Conservation (phyloP, 2,113 vertebrate genomes). For the Albula goreensis region DNA sequence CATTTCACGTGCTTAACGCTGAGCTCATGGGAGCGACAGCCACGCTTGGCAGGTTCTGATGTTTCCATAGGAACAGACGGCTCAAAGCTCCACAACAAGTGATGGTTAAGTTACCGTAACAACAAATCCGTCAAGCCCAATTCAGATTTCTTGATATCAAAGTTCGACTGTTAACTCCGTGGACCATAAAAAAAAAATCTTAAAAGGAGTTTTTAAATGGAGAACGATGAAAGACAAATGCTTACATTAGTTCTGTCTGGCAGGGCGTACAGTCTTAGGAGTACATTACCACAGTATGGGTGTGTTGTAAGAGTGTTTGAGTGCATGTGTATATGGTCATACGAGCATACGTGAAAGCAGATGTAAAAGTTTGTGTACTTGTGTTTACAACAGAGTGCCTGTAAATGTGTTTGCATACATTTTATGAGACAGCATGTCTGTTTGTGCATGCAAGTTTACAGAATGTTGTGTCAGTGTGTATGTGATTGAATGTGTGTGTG, state of each 20-base stretch:
- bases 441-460: not conserved
- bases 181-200: not conserved
- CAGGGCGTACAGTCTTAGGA: not conserved
- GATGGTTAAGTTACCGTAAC: slow-evolving; percentile 48
- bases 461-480: not conserved
- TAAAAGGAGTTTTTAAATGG: slow-evolving; percentile 30
- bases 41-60: slow-evolving; percentile 43
- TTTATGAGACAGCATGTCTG: not conserved
- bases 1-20: slow-evolving; percentile 33
- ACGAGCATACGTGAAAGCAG: no score
- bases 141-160: slow-evolving; percentile 55
- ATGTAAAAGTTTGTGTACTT: not conserved
- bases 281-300: not conserved
- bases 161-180: slow-evolving; percentile 46
- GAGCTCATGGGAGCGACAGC: slow-evolving; percentile 55
- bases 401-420: not conserved
- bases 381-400: not conserved
- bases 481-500: not conserved
- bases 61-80: slow-evolving; percentile 50
- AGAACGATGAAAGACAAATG: slow-evolving; percentile 27
- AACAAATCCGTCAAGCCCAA: slow-evolving; percentile 46
- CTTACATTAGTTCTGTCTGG: slow-evolving; percentile 2
- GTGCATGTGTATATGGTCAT: not conserved
- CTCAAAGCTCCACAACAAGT: slow-evolving; percentile 61
- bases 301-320: not conserved